phyloP scores from a whole-genome alignment of 2,797 vertebrate species.

The Petrocephalus schoutedeni region DNA sequence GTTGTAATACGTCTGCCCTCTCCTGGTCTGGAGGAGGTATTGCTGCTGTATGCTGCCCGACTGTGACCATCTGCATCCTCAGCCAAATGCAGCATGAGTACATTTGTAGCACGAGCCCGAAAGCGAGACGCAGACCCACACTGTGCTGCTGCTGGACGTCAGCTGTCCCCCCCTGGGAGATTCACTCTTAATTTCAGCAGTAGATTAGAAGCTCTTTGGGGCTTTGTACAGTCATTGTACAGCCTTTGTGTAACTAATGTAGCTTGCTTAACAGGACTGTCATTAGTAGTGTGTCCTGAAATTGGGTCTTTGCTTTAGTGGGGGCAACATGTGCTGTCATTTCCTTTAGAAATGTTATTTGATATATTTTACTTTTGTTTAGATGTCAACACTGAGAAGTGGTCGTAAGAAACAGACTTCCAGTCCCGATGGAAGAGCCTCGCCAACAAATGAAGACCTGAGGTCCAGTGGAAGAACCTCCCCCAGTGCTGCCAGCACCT shows the following conservation, averaged over 20 bases:
- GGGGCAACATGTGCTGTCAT: not conserved
- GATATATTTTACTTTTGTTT: not conserved
- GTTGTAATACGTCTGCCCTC: not conserved
- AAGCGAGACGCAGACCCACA: no score
- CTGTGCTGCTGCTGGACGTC: no score
- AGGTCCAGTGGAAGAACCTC: conserved; percentile 92
- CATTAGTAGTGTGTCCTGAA: not conserved
- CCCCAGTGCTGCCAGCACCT: conserved; percentile 91
- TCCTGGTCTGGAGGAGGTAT: not conserved
- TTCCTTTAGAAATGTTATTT: not conserved
- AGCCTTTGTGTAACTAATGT: not conserved
- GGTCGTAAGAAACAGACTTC: conserved; percentile 97
- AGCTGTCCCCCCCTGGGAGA: no score
- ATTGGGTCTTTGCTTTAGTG: not conserved
- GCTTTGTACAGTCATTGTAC: not conserved
- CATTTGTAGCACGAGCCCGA: no score
- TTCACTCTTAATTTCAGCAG: not conserved
- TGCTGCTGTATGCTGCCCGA: not conserved
- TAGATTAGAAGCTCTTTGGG: not conserved
- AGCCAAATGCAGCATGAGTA: not conserved
- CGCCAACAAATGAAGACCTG: conserved; percentile 88
- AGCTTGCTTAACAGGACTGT: not conserved
- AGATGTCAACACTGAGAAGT: conserved; percentile 99
- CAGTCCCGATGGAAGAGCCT: conserved; percentile 93
- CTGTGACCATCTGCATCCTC: not conserved